Conservation (phyloP, 2,888 invertebrate species). For the Nipponacmea schrenckii region DNA sequence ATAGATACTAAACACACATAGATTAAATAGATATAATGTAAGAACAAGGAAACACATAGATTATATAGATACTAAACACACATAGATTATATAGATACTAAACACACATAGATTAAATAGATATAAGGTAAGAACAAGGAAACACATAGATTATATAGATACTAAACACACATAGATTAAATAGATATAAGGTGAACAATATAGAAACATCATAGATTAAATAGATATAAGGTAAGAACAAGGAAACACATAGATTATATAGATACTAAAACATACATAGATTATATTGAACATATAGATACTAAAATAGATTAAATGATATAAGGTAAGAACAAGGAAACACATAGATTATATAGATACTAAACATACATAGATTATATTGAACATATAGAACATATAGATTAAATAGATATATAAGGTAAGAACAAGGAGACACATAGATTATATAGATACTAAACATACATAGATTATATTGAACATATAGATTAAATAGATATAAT, state of each 20-base stretch:
- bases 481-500: too few species aligned
- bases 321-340: constrained; percentile 50
- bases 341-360: constrained; percentile 50
- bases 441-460: too few species aligned
- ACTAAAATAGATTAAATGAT: constrained; percentile 50
- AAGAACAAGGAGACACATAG: too few species aligned
- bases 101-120: too few species aligned
- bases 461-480: too few species aligned
- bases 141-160: too few species aligned
- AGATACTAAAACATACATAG: constrained; percentile 48
- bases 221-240: constrained; percentile 39
- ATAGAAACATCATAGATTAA: constrained; percentile 50
- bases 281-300: constrained; percentile 44
- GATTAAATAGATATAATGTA: constrained; percentile 54
- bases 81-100: too few species aligned
- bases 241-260: too few species aligned
- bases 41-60: constrained; percentile 46
- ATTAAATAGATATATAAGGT: too few species aligned
- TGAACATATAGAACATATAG: too few species aligned
- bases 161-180: too few species aligned
- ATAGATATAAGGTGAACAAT: constrained; percentile 6
- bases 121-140: too few species aligned
- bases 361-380: constrained; percentile 11
- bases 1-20: constrained; percentile 48
- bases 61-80: constrained; percentile 43